phyloP scores from a whole-genome alignment of 1,140 invertebrate genomes.

The Atopsyche davidsoni region DNA sequence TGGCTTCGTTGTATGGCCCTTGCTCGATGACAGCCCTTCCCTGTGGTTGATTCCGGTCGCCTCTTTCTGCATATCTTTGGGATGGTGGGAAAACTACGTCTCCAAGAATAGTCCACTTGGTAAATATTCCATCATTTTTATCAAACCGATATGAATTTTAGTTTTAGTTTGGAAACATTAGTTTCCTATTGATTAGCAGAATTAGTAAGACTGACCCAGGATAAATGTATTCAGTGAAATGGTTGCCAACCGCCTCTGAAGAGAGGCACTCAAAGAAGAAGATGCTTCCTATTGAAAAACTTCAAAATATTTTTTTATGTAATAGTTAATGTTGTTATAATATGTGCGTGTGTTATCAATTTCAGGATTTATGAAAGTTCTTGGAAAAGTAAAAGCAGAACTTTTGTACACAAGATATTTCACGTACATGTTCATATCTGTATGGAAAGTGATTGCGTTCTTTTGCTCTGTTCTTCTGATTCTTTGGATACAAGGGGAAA shows the following conservation, averaged over 20 bases:
- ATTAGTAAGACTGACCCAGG: no score
- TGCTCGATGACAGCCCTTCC: constrained; percentile 62
- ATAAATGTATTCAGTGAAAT: no score
- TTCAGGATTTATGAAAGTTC: constrained; percentile 68
- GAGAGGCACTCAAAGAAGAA: no score
- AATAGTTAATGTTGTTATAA: no score
- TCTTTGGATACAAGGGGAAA: constrained; percentile 67
- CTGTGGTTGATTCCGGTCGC: constrained; percentile 81
- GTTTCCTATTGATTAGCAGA: no score
- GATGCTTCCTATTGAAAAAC: no score
- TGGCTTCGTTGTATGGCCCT: constrained; percentile 84
- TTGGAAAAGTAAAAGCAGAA: constrained; percentile 76
- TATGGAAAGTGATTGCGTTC: constrained; percentile 84
- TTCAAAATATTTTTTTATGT: no score
- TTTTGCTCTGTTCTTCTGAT: constrained; percentile 67
- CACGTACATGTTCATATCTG: constrained; percentile 78
- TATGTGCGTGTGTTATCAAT: constrained; percentile 21
- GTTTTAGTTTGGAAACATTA: no score
- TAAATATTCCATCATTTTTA: constrained; percentile 34
- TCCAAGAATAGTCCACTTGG: constrained; percentile 73
- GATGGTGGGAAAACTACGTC: constrained; percentile 97
- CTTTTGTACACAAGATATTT: constrained; percentile 78
- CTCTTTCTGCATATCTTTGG: constrained; percentile 78
- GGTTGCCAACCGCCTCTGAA: no score
- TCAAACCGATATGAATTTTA: no score